phyloP scores from a whole-genome alignment of 2,888 invertebrate genomes.

The Xiphydria camelus region DNA sequence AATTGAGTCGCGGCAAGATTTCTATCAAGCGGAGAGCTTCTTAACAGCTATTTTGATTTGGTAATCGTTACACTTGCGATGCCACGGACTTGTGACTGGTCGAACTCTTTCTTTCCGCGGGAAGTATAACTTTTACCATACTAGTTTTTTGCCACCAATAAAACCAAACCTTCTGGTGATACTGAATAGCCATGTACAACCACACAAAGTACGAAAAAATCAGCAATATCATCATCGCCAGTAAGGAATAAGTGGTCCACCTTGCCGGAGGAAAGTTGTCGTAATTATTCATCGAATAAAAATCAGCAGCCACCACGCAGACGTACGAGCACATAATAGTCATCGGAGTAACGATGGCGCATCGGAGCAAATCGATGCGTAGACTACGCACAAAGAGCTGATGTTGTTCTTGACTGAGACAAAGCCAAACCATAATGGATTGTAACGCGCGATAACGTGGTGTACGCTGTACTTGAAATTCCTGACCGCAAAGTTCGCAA shows the following conservation, averaged over 20 bases:
- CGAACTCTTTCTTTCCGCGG: background rate
- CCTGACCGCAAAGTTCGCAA: conserved; percentile 75
- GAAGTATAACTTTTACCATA: conserved; percentile 52
- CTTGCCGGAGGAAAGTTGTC: conserved; percentile 58
- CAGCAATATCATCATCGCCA: conserved; percentile 60
- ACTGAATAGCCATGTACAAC: conserved; percentile 59
- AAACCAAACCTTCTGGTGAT: conserved; percentile 61
- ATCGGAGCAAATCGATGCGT: conserved; percentile 61
- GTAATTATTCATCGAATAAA: conserved; percentile 59
- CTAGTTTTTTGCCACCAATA: conserved; percentile 63
- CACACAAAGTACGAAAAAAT: conserved; percentile 61
- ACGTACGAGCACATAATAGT: conserved; percentile 61
- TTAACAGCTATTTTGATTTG: conserved; percentile 56
- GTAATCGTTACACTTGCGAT: background rate
- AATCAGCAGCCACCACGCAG: conserved; percentile 60
- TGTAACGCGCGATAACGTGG: conserved; percentile 64
- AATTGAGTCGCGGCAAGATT: conserved; percentile 85
- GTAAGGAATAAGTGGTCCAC: conserved; percentile 59
- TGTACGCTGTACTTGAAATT: conserved; percentile 68
- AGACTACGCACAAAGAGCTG: conserved; percentile 50
- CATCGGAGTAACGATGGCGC: conserved; percentile 63
- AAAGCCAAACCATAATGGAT: conserved; percentile 67
- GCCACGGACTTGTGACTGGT: background rate
- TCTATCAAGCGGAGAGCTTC: conserved; percentile 84
- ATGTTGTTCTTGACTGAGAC: conserved; percentile 44